Percentiles rank a stretch among this genome's conserved stretches.
These are phyloP conservation scores for Rhynchomys soricoides DNA, from an alignment of 2,113 vertebrate species.

Conservation along the genomic window DNA sequence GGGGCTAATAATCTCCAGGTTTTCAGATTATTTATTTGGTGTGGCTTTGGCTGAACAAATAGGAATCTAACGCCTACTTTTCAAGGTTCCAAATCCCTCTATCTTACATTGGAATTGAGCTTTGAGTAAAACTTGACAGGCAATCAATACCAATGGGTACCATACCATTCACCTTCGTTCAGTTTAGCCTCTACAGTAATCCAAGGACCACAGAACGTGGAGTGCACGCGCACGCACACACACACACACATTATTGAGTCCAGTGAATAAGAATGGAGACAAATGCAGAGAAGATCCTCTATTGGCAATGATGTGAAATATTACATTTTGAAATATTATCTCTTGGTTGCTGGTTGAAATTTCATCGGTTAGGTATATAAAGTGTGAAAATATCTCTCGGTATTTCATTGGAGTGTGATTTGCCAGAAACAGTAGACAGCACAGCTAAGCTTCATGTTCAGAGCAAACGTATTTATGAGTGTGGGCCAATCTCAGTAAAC, in stretches of 20 bases:
- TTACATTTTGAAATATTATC: constrained; percentile 41
- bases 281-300: constrained; percentile 43
- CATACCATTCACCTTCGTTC: neutral
- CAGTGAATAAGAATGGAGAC: constrained; percentile 24
- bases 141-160: neutral
- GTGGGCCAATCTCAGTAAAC: neutral
- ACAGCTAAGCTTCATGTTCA: constrained; percentile 7
- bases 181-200: neutral
- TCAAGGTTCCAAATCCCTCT: neutral
- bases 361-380: constrained; percentile 38
- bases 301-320: constrained; percentile 10
- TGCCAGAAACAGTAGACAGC: neutral
- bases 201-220: neutral
- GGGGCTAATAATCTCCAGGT: neutral
- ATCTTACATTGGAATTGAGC: neutral
- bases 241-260: neutral
- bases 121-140: neutral
- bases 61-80: neutral
- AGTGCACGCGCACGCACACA: too few relatives aligned
- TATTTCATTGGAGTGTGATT: constrained; percentile 4
- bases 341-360: constrained; percentile 1
- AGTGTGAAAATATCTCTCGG: constrained; percentile 29
- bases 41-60: neutral
- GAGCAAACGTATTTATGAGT: constrained; percentile 43
- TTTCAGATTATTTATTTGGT: neutral